Percentiles rank a stretch among this genome's conserved stretches.
Conservation (phyloP, 2,113 vertebrate genomes). For the Paedocypris sp. region DNA sequence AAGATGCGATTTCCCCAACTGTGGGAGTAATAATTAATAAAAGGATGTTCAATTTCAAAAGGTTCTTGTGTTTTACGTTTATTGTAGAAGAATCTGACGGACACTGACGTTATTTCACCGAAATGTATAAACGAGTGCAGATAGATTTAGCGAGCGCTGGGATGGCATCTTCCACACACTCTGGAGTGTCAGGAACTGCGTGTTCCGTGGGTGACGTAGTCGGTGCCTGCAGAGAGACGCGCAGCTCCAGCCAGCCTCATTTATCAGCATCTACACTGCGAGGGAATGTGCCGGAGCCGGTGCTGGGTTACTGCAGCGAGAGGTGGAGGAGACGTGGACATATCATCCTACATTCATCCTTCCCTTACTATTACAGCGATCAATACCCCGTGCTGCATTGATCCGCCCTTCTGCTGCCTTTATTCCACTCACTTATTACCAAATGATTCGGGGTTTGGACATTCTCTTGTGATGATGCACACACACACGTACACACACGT, state of each 20-base stretch:
- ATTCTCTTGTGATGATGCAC: no score
- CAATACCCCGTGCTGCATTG: slow-evolving; percentile 22
- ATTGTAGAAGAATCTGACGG: no score
- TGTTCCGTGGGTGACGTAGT: background rate
- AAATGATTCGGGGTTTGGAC: no score
- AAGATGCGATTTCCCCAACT: no score
- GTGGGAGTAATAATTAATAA: no score
- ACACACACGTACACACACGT: no score
- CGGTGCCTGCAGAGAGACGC: slow-evolving; percentile 6
- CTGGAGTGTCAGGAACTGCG: background rate
- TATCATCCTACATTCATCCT: slow-evolving; percentile 15
- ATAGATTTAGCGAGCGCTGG: no score
- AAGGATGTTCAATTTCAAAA: no score
- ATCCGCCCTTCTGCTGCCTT: background rate
- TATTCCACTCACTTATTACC: no score
- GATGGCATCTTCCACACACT: background rate
- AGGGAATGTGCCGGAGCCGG: background rate
- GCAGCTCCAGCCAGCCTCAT: background rate
- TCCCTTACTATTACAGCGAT: slow-evolving; percentile 5
- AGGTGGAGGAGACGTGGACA: background rate
- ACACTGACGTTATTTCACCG: no score
- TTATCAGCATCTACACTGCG: background rate
- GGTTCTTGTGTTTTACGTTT: no score
- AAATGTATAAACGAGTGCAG: no score
- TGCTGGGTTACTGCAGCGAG: slow-evolving; percentile 14